Evolutionary conservation across 2,797 vertebrate genomes (phyloP).

Genomic region (Pteropus rufus): DNA sequence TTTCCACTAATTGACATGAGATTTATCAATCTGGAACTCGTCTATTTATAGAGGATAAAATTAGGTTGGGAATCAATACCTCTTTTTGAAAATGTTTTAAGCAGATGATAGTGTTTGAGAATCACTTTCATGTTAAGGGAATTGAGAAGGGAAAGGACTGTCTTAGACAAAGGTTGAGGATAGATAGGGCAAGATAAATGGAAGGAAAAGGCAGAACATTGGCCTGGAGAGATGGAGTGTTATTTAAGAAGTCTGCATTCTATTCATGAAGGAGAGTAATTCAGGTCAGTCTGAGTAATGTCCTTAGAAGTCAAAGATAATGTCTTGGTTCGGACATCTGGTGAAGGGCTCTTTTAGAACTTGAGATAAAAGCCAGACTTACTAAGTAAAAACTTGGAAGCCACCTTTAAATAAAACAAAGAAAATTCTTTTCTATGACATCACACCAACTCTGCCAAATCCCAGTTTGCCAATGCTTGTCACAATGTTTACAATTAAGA

Average conservation of each 20-base stretch:
- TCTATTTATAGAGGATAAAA: neutral
- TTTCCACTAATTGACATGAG: neutral
- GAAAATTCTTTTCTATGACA: slow-evolving; percentile 65
- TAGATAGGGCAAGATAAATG: neutral
- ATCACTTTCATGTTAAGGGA: neutral
- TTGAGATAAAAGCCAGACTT: slow-evolving; percentile 60
- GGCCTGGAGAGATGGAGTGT: neutral
- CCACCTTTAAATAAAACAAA: slow-evolving; percentile 66
- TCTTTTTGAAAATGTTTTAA: slow-evolving; percentile 6
- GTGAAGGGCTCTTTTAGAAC: slow-evolving; percentile 5
- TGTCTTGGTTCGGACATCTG: slow-evolving; percentile 51
- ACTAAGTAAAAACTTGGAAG: slow-evolving; percentile 57
- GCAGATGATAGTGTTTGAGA: neutral
- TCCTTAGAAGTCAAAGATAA: slow-evolving; percentile 52
- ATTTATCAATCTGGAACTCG: neutral
- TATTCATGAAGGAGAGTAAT: neutral
- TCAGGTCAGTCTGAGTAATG: slow-evolving; percentile 43
- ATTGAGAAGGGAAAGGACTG: neutral
- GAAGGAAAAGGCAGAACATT: neutral
- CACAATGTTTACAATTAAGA: slow-evolving; percentile 60
- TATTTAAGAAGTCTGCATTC: slow-evolving; percentile 44
- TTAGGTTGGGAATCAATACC: neutral
- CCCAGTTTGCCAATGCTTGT: slow-evolving; percentile 42
- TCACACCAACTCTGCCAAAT: slow-evolving; percentile 57
- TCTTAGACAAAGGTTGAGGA: neutral